A percentile compares a stretch with the other conserved stretches of the same genome.
Evolutionary conservation across 1,140 invertebrate genomes (phyloP).

Genomic region (Zaprionus ornatus): DNA sequence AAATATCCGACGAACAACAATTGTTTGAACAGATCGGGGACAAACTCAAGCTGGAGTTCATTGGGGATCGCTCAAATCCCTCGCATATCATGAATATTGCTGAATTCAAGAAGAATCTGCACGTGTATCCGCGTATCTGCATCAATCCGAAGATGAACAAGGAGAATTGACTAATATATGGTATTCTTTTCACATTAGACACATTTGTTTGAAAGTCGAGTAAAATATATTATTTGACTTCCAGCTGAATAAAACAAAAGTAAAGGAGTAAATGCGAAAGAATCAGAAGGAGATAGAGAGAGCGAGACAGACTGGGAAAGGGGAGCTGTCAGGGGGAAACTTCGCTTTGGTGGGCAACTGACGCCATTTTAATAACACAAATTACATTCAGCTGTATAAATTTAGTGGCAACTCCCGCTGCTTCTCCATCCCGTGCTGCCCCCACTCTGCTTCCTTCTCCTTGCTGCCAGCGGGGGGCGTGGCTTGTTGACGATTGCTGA

Average conservation of each 20-base stretch:
- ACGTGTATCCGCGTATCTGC: conserved; percentile 75
- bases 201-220: not conserved
- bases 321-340: not conserved
- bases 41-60: conserved; percentile 54
- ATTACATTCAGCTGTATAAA: conserved; percentile 74
- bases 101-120: conserved; percentile 71
- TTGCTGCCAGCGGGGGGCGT: conserved; percentile 16
- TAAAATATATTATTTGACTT: not conserved
- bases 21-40: conserved; percentile 51
- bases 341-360: conserved; percentile 75
- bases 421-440: not conserved
- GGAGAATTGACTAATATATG: not conserved
- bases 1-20: conserved; percentile 43
- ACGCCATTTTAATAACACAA: conserved; percentile 79
- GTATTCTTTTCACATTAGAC: not conserved
- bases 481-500: conserved; percentile 21
- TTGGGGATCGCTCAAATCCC: conserved; percentile 48
- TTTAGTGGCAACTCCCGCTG: conserved; percentile 52
- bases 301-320: conserved; percentile 1
- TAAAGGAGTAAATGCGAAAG: not conserved
- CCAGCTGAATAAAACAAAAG: not conserved
- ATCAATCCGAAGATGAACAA: conserved; percentile 44
- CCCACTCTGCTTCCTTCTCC: not conserved
- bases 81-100: conserved; percentile 62
- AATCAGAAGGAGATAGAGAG: not conserved